Percentiles rank a stretch among this genome's conserved stretches.
Evolutionary conservation across 2,797 vertebrate genomes (phyloP).

Genomic region (Myiotriccus ornatus): DNA sequence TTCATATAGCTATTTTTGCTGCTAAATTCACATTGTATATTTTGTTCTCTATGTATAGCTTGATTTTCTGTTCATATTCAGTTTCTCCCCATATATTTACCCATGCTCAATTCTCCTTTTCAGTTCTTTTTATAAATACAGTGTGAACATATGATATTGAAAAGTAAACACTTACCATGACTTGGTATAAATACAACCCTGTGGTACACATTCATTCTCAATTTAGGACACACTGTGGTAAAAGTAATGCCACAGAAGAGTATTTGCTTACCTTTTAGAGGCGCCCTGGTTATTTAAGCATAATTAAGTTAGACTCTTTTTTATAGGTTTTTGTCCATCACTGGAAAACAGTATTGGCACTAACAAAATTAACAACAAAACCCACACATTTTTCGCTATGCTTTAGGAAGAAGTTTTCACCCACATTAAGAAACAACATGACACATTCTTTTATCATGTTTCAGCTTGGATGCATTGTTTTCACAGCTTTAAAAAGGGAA

Average conservation of each 20-base stretch:
- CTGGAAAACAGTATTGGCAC: neutral
- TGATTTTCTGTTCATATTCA: neutral
- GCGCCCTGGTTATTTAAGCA: slow-evolving; percentile 14
- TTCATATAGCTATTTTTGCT: neutral
- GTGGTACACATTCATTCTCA: neutral
- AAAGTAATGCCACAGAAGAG: slow-evolving; percentile 4
- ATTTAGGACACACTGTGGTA: slow-evolving; percentile 34
- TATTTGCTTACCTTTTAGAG: slow-evolving; percentile 43
- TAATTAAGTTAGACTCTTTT: slow-evolving; percentile 28
- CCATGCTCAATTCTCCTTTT: neutral
- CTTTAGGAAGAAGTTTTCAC: neutral
- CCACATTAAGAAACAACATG: neutral
- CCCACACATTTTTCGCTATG: neutral
- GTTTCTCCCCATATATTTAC: neutral
- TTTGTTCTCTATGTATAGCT: neutral
- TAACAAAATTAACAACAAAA: slow-evolving; percentile 24
- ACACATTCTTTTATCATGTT: neutral
- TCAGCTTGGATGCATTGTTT: neutral
- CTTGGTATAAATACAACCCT: neutral
- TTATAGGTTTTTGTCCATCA: neutral
- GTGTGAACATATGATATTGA: neutral
- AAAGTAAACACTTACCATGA: slow-evolving; percentile 15
- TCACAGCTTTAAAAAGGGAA: neutral
- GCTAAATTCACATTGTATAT: neutral
- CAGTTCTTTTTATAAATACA: neutral